Evolutionary conservation across 2,888 invertebrate species (phyloP).

Genomic region (Drosophila kokeensis): DNA sequence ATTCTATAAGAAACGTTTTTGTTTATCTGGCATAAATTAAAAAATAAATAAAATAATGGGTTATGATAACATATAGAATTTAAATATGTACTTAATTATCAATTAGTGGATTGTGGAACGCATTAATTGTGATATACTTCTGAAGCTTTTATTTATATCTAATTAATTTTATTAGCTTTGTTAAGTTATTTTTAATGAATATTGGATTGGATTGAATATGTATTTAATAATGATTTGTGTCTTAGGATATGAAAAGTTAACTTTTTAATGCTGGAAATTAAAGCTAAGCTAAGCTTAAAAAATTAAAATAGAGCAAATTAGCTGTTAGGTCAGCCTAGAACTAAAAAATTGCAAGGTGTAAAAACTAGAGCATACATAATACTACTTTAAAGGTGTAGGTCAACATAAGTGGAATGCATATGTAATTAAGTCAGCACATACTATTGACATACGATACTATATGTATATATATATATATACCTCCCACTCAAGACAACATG

Average conservation of each 20-base stretch:
- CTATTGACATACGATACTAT: not conserved
- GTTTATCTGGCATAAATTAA: too few species aligned
- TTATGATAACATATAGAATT: too few species aligned
- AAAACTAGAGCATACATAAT: not conserved
- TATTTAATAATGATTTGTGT: not conserved
- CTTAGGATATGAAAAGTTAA: not conserved
- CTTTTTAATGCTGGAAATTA: not conserved
- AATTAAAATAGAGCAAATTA: not conserved
- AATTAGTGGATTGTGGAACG: not conserved
- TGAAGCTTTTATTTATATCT: not conserved
- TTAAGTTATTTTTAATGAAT: not conserved
- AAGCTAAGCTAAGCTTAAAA: not conserved
- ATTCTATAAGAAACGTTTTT: too few species aligned
- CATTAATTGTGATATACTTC: not conserved
- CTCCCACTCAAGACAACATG: conserved; percentile 1
- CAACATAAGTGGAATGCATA: not conserved
- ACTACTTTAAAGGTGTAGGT: not conserved
- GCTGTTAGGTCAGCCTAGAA: not conserved
- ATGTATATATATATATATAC: not conserved
- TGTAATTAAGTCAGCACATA: not conserved
- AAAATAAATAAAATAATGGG: too few species aligned
- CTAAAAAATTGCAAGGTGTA: not conserved
- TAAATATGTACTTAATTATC: not conserved
- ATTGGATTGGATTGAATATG: not conserved
- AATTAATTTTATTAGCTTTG: too few species aligned